phyloP scores from a whole-genome alignment of 1,140 invertebrate genomes.

The Drosophila paulistorum region DNA sequence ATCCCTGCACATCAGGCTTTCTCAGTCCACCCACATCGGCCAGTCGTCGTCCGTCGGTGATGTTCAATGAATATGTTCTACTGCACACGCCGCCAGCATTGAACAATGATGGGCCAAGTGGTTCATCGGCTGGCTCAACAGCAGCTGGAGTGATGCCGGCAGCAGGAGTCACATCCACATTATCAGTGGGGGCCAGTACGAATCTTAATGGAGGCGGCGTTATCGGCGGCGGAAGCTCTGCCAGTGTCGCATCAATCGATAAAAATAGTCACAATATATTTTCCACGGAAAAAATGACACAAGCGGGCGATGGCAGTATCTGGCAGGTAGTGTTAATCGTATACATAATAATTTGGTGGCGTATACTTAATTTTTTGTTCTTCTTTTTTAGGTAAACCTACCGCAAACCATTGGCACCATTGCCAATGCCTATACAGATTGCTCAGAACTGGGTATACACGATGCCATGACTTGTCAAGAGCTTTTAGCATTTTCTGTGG shows the following conservation, averaged over 20 bases:
- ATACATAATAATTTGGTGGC: background rate
- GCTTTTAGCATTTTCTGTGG: constrained; percentile 93
- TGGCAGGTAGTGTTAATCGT: constrained; percentile 84
- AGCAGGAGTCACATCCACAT: constrained; percentile 23
- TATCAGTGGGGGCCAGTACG: constrained; percentile 4
- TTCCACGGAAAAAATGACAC: constrained; percentile 94
- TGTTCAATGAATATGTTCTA: constrained; percentile 93
- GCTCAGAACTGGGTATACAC: constrained; percentile 84
- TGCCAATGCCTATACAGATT: constrained; percentile 82
- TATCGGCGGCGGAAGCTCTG: background rate
- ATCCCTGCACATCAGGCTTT: constrained; percentile 81
- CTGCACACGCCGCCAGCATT: constrained; percentile 86
- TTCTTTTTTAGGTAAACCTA: constrained; percentile 70
- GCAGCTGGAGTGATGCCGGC: constrained; percentile 28
- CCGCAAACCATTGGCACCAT: constrained; percentile 78
- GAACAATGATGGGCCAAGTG: constrained; percentile 55
- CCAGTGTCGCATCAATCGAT: constrained; percentile 18
- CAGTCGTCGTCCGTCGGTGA: constrained; percentile 90
- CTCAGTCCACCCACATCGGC: constrained; percentile 86
- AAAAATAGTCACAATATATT: constrained; percentile 84
- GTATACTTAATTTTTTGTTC: constrained; percentile 2
- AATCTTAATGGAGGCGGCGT: constrained; percentile 66
- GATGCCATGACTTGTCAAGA: constrained; percentile 94
- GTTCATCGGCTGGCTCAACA: constrained; percentile 27
- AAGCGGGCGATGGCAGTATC: constrained; percentile 90